These are phyloP conservation scores for Rhinopithecus roxellana DNA, from an alignment of 2,113 vertebrate genomes.

Conservation along the genomic window DNA sequence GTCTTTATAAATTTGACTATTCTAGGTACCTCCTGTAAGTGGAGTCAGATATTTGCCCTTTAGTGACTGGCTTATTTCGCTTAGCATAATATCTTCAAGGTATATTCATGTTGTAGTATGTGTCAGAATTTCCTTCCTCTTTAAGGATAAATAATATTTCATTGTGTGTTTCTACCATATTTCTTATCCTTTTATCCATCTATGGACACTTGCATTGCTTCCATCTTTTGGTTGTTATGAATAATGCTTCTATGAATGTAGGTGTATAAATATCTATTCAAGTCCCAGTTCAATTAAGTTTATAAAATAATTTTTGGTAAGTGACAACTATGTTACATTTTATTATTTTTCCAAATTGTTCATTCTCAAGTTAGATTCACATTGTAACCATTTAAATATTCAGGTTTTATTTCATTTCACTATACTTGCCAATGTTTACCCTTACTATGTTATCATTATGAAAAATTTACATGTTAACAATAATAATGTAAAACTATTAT, in stretches of 20 bases:
- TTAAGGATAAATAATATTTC: not conserved
- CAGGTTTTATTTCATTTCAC: not conserved
- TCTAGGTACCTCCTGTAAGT: not conserved
- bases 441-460: not conserved
- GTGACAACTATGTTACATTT: not conserved
- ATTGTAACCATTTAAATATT: not conserved
- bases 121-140: not conserved
- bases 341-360: not conserved
- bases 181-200: not conserved
- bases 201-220: not conserved
- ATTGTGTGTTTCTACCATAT: not conserved
- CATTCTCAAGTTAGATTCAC: not conserved
- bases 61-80: not conserved
- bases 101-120: not conserved
- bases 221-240: not conserved
- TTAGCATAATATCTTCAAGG: not conserved
- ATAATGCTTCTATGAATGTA: not conserved
- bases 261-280: not conserved
- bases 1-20: not conserved
- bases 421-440: not conserved
- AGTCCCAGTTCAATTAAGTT: not conserved
- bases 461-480: not conserved
- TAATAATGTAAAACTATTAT: not conserved
- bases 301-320: not conserved
- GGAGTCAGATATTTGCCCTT: not conserved